Base-by-base conservation (phyloP, 2,888 invertebrate species). In the Apamea sordens region DNA sequence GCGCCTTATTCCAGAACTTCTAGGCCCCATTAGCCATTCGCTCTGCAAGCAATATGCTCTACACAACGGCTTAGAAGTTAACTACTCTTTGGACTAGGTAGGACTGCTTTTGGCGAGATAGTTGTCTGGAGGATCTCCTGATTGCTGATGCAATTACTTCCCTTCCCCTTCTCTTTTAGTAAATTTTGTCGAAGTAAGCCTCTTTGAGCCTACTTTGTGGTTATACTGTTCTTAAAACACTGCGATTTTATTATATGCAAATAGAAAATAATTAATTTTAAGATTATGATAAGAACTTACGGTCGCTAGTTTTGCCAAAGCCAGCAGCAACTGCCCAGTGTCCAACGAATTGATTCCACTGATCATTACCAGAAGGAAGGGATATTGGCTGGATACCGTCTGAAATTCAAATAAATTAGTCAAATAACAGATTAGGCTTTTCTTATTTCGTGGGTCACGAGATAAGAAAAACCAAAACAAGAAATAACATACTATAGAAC, bases 271-370 rank as follows among this genome's bases (percentile, higher is more conserved):
- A 32, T 41, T 21, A 0, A 7, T 61, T n/a, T 61, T 21, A 28
- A n/a, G 21, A 50, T 50, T 8, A 50, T 41, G 2, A 47, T 50
- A 72, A n/a, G 10, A 47, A 78, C 93, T 94, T 79, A 95, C 95
- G 74, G 81, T 95, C 95, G 53, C 89, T 92, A 21, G 93, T 95
- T 71, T 86, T 91, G 47, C 95, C 95, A 76, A 92, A 95, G 13
- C 95, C 95, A 10, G 93, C 92, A 36, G 95, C 95, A 0, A 84
- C 77, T 0, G 91, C 89, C 92, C 92, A 92, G 36, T 90, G 83
- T 18, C 94, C 93, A 1, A 76, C 90, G 76, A 93, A 95, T 11
- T 82, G 83, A 2, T 93, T 88, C 78, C 84, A 91, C 53, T 92
- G 24, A 53, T 92, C 91, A 5, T 50, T 69, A 0, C 86, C 80